These are phyloP conservation scores for Euproctis similis DNA, from an alignment of 2,888 invertebrate genomes.

Conservation along the genomic window DNA sequence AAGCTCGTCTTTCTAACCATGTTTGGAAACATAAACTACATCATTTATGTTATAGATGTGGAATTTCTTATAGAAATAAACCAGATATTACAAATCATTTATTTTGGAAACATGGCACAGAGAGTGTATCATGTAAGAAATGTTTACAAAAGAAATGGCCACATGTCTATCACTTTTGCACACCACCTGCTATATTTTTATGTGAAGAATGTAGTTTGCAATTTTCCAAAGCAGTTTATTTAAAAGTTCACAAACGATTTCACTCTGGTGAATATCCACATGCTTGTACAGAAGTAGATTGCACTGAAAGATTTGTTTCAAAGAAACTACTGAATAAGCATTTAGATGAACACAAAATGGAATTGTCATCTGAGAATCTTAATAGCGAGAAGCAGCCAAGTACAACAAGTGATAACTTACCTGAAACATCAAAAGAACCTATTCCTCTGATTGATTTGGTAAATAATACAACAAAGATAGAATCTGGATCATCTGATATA, in stretches of 20 bases:
- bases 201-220: slow-evolving; percentile 88
- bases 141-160: slow-evolving; percentile 94
- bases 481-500: slow-evolving; percentile 44
- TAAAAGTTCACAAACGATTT: slow-evolving; percentile 89
- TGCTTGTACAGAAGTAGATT: slow-evolving; percentile 81
- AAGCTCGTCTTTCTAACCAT: slow-evolving; percentile 87
- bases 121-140: slow-evolving; percentile 88
- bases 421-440: slow-evolving; percentile 45
- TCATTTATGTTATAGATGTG: slow-evolving; percentile 91
- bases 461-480: slow-evolving; percentile 48
- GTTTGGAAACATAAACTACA: slow-evolving; percentile 94
- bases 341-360: slow-evolving; percentile 75
- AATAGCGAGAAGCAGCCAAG: slow-evolving; percentile 37
- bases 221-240: slow-evolving; percentile 84
- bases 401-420: slow-evolving; percentile 28
- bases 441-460: slow-evolving; percentile 56
- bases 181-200: slow-evolving; percentile 84
- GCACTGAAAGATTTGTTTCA: slow-evolving; percentile 87
- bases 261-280: slow-evolving; percentile 84
- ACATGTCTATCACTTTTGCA: slow-evolving; percentile 92
- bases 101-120: slow-evolving; percentile 95
- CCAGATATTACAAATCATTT: slow-evolving; percentile 91
- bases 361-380: slow-evolving; percentile 43
- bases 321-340: slow-evolving; percentile 86
- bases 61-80: slow-evolving; percentile 91